phyloP scores from a whole-genome alignment of 2,797 vertebrate species.

The Myiotriccus ornatus region DNA sequence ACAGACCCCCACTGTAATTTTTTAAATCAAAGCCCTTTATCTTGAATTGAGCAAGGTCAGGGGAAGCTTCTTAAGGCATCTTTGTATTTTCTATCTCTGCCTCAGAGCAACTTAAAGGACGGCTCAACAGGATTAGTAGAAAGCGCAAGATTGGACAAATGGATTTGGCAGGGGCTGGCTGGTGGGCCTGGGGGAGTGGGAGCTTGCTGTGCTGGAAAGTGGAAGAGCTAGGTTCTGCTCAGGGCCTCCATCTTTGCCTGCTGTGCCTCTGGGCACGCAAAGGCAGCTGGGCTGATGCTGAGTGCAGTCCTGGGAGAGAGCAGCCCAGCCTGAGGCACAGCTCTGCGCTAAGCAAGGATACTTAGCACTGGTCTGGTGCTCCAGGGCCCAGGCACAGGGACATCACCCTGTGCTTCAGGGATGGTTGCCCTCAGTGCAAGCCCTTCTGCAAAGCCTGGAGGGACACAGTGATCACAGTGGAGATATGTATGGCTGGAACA shows the following conservation, averaged over 20 bases:
- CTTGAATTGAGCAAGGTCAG: conserved; percentile 54
- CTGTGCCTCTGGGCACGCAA: not conserved
- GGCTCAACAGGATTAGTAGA: conserved; percentile 59
- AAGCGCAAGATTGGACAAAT: conserved; percentile 48
- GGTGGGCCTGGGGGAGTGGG: conserved; percentile 43
- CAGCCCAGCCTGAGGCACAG: not conserved
- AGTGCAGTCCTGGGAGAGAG: not conserved
- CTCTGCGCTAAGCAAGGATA: not conserved
- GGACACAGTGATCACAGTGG: fast-evolving
- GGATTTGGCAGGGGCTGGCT: conserved; percentile 62
- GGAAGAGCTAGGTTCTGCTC: not conserved
- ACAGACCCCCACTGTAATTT: conserved; percentile 42
- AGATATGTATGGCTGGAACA: not conserved
- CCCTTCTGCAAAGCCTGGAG: not conserved
- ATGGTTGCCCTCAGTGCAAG: not conserved
- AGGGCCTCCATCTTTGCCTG: not conserved
- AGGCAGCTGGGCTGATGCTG: conserved; percentile 5
- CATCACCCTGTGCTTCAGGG: not conserved
- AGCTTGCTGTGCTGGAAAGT: not conserved
- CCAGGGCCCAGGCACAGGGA: not conserved
- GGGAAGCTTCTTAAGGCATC: conserved; percentile 51
- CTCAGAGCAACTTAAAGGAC: conserved; percentile 60
- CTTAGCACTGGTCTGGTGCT: not conserved
- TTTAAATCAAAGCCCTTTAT: conserved; percentile 62
- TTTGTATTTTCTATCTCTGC: conserved; percentile 44